These are phyloP conservation scores for Drosophila prostipennis DNA, from an alignment of 2,888 invertebrate genomes.

Conservation along the genomic window DNA sequence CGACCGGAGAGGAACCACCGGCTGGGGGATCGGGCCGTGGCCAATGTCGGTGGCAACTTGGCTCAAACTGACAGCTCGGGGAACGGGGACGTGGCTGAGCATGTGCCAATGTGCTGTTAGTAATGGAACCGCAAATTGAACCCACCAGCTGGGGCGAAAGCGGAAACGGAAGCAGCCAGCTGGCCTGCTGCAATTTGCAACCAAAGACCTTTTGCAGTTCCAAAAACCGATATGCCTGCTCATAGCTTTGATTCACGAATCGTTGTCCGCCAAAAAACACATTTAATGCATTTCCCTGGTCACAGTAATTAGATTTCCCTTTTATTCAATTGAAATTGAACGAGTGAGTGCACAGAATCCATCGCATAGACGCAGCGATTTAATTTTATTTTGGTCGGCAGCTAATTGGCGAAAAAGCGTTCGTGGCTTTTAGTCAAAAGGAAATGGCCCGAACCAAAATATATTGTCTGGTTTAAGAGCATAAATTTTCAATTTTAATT, in stretches of 20 bases:
- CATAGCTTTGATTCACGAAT: constrained; percentile 23
- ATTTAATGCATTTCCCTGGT: constrained; percentile 46
- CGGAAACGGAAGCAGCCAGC: constrained; percentile 17
- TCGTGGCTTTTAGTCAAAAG: constrained; percentile 41
- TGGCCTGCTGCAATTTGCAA: constrained; percentile 34
- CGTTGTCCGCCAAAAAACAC: constrained; percentile 31
- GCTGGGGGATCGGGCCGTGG: constrained; percentile 22
- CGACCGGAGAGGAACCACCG: constrained; percentile 21
- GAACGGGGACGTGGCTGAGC: constrained; percentile 23
- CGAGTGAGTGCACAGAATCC: constrained; percentile 20
- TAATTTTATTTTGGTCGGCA: constrained; percentile 45
- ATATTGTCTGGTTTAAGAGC: neutral
- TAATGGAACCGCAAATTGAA: constrained; percentile 75
- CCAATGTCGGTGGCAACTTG: constrained; percentile 33
- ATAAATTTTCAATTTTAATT: neutral
- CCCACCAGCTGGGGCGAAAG: constrained; percentile 27
- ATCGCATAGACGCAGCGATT: constrained; percentile 38
- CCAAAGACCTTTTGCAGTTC: constrained; percentile 15
- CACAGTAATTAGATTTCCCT: constrained; percentile 54
- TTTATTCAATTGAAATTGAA: constrained; percentile 17
- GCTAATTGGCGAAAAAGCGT: constrained; percentile 48
- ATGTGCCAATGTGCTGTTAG: constrained; percentile 65
- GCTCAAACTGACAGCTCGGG: constrained; percentile 34
- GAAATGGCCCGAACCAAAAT: neutral
- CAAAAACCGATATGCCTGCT: constrained; percentile 9